Percentiles rank a stretch among this genome's conserved stretches.
These are phyloP conservation scores for Scatophagus argus DNA, from an alignment of 2,113 vertebrate species.

Conservation along the genomic window DNA sequence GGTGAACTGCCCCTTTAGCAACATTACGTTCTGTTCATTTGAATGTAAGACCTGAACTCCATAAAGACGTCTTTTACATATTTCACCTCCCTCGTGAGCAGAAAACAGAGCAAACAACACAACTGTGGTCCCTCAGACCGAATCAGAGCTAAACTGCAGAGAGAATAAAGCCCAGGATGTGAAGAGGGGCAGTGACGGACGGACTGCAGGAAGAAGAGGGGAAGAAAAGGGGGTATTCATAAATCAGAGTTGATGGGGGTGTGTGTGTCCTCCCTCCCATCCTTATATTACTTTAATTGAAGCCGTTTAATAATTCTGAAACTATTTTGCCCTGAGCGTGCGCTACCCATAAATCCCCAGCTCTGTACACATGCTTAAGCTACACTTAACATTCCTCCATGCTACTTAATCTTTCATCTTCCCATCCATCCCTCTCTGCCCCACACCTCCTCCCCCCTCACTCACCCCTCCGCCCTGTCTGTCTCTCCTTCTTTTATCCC, in stretches of 20 bases:
- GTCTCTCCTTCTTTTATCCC: conserved; percentile 49
- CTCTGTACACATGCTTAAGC: conserved; percentile 78
- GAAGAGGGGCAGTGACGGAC: conserved; percentile 8
- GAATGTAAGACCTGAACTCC: not conserved
- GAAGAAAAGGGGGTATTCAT: conserved; percentile 60
- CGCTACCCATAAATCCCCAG: conserved; percentile 78
- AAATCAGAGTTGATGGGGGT: conserved; percentile 69
- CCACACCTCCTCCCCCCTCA: not conserved
- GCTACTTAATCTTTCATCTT: conserved; percentile 81
- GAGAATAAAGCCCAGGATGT: conserved; percentile 3
- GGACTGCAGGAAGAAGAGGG: conserved; percentile 39
- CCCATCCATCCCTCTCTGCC: conserved; percentile 49
- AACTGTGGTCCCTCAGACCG: not conserved
- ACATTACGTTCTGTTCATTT: not conserved
- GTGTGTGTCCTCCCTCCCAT: conserved; percentile 45
- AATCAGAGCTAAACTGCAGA: not conserved
- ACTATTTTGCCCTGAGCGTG: conserved; percentile 79
- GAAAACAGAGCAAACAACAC: not conserved
- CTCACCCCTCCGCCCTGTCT: conserved; percentile 34
- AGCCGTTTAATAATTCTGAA: conserved; percentile 80
- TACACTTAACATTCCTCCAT: conserved; percentile 82
- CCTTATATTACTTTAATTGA: conserved; percentile 82
- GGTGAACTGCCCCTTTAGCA: no score
- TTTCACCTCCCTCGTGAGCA: not conserved
- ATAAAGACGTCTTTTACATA: not conserved